Conservation (phyloP, 2,888 invertebrate species). For the Gasteruption jaculator region DNA sequence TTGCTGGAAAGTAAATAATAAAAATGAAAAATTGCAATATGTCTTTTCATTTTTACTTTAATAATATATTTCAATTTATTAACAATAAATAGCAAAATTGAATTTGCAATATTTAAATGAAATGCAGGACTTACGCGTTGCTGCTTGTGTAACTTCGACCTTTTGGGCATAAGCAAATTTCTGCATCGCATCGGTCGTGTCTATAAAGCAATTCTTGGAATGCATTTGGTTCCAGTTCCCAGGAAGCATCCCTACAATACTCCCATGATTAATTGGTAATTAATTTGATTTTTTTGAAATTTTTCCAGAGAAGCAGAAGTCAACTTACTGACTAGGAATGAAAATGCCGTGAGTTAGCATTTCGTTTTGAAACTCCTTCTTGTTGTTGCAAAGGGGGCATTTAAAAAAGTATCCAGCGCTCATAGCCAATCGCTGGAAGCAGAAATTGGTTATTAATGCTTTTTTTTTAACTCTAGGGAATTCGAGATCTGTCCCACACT, state of each 20-base stretch:
- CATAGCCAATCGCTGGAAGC: constrained; percentile 66
- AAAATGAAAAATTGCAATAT: constrained; percentile 1
- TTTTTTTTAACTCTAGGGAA: too few species aligned
- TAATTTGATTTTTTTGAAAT: constrained; percentile 6
- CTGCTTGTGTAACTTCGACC: constrained; percentile 54
- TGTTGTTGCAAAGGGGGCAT: constrained; percentile 78
- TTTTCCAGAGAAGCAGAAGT: constrained; percentile 3
- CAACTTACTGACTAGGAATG: constrained; percentile 71
- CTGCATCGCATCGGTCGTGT: constrained; percentile 60
- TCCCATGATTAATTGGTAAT: not conserved
- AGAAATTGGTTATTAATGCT: constrained; percentile 7
- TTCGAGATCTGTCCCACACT: constrained; percentile 17
- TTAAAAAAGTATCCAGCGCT: constrained; percentile 79
- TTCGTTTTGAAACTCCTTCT: constrained; percentile 59
- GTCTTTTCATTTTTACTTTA: not conserved
- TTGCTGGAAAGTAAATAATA: constrained; percentile 38
- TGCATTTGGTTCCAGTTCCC: constrained; percentile 76
- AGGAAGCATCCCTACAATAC: constrained; percentile 68
- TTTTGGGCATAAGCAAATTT: constrained; percentile 58
- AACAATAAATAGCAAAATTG: not conserved
- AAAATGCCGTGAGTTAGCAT: constrained; percentile 68
- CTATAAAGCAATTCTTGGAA: constrained; percentile 67
- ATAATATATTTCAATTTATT: constrained; percentile 2
- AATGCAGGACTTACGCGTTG: constrained; percentile 44
- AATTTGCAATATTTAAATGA: not conserved